Conservation (phyloP, 2,113 vertebrate species). For the Apodemus sylvaticus region DNA sequence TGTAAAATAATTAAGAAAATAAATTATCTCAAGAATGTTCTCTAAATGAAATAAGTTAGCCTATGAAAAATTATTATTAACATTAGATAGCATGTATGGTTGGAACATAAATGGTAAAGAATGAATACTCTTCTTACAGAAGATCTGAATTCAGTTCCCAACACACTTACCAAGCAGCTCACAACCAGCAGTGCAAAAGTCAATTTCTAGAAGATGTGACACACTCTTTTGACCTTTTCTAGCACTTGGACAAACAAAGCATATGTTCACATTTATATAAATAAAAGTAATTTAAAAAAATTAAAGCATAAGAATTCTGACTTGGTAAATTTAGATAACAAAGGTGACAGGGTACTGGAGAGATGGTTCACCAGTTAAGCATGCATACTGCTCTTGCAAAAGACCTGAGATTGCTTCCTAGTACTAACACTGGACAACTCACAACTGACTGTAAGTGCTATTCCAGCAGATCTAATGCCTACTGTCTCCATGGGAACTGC, state of each 20-base stretch:
- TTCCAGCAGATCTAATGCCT: not conserved
- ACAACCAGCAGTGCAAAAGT: not conserved
- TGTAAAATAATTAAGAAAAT: not conserved
- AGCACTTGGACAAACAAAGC: not conserved
- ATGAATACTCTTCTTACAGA: not conserved
- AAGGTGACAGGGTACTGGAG: not conserved
- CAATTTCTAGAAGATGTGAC: not conserved
- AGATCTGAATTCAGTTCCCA: not conserved
- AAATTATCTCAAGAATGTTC: not conserved
- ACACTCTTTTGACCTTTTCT: too few relatives aligned
- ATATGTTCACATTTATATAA: not conserved
- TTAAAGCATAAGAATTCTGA: not conserved
- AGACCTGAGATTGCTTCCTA: not conserved
- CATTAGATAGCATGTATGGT: not conserved
- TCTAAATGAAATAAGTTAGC: not conserved
- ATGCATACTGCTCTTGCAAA: not conserved
- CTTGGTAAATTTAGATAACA: not conserved
- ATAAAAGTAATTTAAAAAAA: not conserved
- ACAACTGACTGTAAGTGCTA: not conserved
- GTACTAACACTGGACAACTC: not conserved
- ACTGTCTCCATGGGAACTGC: not conserved
- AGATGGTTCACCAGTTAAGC: not conserved
- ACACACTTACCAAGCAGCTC: not conserved
- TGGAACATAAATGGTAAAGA: not conserved
- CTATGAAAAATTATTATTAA: not conserved